Evolutionary conservation across 2,797 vertebrate genomes (phyloP).

Genomic region (Masticophis lateralis): DNA sequence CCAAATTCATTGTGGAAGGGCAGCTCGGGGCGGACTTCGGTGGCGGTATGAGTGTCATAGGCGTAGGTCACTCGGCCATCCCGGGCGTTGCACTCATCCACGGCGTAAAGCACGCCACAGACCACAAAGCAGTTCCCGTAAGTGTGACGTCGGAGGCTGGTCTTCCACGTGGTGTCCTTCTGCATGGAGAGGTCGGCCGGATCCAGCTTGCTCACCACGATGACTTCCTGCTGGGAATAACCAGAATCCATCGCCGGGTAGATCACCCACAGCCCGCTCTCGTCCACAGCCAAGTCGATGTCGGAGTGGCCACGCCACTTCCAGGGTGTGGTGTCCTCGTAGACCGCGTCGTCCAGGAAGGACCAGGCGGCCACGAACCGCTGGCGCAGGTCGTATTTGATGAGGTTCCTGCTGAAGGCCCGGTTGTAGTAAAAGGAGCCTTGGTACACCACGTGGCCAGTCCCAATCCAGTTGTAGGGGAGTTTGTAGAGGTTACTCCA

Average conservation of each 20-base stretch:
- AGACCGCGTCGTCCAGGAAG: slow-evolving; percentile 87
- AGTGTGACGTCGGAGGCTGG: slow-evolving; percentile 84
- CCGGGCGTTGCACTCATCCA: slow-evolving; percentile 87
- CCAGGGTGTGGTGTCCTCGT: slow-evolving; percentile 93
- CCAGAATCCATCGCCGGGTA: slow-evolving; percentile 87
- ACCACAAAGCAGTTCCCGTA: slow-evolving; percentile 97
- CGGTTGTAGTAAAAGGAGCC: slow-evolving; percentile 97
- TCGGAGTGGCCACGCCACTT: slow-evolving; percentile 97
- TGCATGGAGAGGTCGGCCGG: slow-evolving; percentile 87
- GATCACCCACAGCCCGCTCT: slow-evolving; percentile 97
- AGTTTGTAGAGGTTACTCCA: slow-evolving; percentile 98
- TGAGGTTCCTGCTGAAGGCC: slow-evolving; percentile 98
- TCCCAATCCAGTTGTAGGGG: slow-evolving; percentile 98
- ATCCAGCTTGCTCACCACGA: slow-evolving; percentile 90
- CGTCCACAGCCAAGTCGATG: slow-evolving; percentile 95
- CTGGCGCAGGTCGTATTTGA: slow-evolving; percentile 93
- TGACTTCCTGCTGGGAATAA: slow-evolving; percentile 88
- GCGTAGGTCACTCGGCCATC: slow-evolving; percentile 91
- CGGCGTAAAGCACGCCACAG: slow-evolving; percentile 91
- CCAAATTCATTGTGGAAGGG: slow-evolving; percentile 87
- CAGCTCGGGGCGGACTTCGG: slow-evolving; percentile 83
- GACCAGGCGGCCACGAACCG: slow-evolving; percentile 93
- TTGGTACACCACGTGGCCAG: slow-evolving; percentile 93
- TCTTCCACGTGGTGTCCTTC: slow-evolving; percentile 93
- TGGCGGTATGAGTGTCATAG: slow-evolving; percentile 93